A percentile compares a stretch with the other conserved stretches of the same genome.
Conservation (phyloP, 2,113 vertebrate genomes). For the Cyrtonyx montezumae region DNA sequence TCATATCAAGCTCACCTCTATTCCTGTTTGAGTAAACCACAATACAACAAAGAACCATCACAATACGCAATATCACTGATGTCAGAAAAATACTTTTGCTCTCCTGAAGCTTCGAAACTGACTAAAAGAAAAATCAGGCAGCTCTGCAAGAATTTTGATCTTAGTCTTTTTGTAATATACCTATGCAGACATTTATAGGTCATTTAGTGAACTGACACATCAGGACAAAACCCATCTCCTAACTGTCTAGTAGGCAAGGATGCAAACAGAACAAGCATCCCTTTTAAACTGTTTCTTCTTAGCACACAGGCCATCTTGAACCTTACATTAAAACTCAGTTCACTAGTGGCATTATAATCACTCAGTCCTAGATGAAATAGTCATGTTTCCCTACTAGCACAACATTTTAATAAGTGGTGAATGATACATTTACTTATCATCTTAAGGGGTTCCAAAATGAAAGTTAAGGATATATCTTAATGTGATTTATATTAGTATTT, state of each 20-base stretch:
- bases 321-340: neutral
- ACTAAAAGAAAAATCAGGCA: neutral
- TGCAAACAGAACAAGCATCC: neutral
- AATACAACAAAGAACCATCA: neutral
- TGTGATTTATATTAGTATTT: neutral
- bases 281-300: neutral
- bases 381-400: neutral
- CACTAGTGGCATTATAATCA: neutral
- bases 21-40: neutral
- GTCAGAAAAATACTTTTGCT: neutral
- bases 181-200: neutral
- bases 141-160: neutral
- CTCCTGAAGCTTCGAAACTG: neutral
- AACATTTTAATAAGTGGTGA: neutral
- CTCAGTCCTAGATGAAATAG: neutral
- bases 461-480: neutral
- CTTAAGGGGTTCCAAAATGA: neutral
- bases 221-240: neutral
- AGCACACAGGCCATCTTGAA: neutral
- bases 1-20: neutral
- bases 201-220: neutral
- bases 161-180: neutral
- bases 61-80: neutral
- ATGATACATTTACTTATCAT: neutral
- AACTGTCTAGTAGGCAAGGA: neutral